Evolutionary conservation across 2,888 invertebrate species (phyloP).

Genomic region (Callyntrura sp.): DNA sequence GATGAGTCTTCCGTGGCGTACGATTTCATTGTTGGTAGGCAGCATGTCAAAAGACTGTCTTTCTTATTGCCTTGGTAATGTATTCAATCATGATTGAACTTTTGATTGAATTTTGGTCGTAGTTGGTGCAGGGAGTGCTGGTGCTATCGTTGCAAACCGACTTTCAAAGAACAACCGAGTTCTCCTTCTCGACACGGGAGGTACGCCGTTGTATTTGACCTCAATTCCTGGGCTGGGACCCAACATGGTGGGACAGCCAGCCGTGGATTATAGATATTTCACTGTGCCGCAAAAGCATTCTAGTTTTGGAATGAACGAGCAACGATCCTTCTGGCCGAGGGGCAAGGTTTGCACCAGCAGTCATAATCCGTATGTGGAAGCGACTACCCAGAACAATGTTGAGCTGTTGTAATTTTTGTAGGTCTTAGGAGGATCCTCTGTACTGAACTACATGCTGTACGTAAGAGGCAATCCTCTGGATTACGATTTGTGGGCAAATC

Average conservation of each 20-base stretch:
- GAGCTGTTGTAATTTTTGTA: too few species aligned
- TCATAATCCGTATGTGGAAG: too few species aligned
- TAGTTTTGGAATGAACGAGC: background rate
- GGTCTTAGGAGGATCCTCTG: conserved; percentile 25
- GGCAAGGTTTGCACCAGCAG: too few species aligned
- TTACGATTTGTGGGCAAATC: conserved; percentile 25
- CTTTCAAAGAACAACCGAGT: conserved; percentile 78
- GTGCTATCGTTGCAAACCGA: conserved; percentile 76
- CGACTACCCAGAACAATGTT: too few species aligned
- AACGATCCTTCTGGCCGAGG: background rate
- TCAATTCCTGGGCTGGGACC: conserved; percentile 61
- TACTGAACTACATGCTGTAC: conserved; percentile 68
- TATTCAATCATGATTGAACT: too few species aligned
- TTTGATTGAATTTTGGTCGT: conserved; percentile 8
- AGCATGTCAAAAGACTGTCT: background rate
- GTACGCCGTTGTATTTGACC: conserved; percentile 85
- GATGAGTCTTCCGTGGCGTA: too few species aligned
- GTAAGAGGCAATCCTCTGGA: conserved; percentile 13
- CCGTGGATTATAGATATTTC: background rate
- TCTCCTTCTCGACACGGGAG: conserved; percentile 88
- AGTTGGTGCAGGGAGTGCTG: conserved; percentile 81
- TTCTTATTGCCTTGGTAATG: background rate
- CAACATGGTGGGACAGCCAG: background rate
- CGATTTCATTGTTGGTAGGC: conserved; percentile 59
- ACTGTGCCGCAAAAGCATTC: conserved; percentile 15